Evolutionary conservation across 2,113 vertebrate species (phyloP), one percentile per base, ranked within the genome.

Genomic region (Zosterops borbonicus): DNA sequence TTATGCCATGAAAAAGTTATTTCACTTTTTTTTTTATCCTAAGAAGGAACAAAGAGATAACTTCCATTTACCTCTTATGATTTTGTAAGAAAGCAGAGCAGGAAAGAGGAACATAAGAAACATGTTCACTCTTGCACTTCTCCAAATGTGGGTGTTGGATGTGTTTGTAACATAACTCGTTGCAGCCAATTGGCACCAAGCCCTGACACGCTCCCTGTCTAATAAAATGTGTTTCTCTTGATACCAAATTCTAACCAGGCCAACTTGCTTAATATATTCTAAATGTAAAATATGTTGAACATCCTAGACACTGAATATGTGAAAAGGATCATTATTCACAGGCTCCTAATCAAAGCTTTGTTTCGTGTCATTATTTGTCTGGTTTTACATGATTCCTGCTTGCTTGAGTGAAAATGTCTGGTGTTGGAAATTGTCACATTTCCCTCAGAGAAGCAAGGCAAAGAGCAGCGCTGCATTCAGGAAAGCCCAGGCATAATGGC

Each of bases 271-370:
- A 77, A 85, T 83, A 73, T 39, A 33, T 67, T 82, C 60, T 44
- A 87, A 94, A 92, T 64, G 73, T 93, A 78, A 95, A 95, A 73
- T 79, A 71, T 64, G 69, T 87, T 93, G 95, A 95, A 83, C 60
- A 82, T 67, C 49, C 49, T 82, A 92, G 88, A 74, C 75, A 41
- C 46, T 95, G 87, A 90, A 95, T 94, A 95, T 82, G 86, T 92
- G 80, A 83, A 95, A 94, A 94, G 56, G 78, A 91, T 96, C 88
- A 52, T 95, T 93, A 95, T 84, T 96, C 80, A 90, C 52, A 56
- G 49, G 37, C 59, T 94, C 84, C 95, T 96, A 97, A 96, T 96
- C 96, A 96, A 96, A 97, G 58, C 77, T 95, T 94, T 93, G 56
- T 95, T 97, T 94, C 1, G 2, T 88, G 95, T 88, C 94, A 70